These are phyloP conservation scores for Triplophysa siluroides DNA, from an alignment of 2,113 vertebrate genomes.

Conservation along the genomic window DNA sequence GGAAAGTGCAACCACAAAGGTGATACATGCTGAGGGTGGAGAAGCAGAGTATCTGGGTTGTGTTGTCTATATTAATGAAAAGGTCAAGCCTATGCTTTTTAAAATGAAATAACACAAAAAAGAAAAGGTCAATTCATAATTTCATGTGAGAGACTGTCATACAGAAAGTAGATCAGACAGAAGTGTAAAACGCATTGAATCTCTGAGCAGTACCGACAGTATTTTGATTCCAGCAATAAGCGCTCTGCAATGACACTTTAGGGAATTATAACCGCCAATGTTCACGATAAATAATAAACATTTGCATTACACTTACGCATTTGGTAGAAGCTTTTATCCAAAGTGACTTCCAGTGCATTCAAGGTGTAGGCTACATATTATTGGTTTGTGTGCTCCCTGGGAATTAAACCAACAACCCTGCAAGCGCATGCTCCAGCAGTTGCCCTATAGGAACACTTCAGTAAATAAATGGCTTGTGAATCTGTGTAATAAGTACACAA, in stretches of 20 bases:
- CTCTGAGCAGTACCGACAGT: not conserved
- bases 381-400: no score
- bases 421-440: no score
- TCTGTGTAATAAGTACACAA: no score
- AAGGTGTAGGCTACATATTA: no score
- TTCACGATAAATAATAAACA: not conserved
- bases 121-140: constrained; percentile 45
- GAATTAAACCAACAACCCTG: no score
- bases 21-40: no score
- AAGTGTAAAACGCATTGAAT: constrained; percentile 18
- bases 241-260: not conserved
- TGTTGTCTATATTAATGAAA: constrained; percentile 14
- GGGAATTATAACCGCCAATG: not conserved
- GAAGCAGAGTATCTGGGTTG: not conserved
- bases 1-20: no score
- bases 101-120: constrained; percentile 29
- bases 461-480: no score
- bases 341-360: no score
- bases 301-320: no score
- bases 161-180: constrained; percentile 4
- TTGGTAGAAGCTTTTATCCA: no score
- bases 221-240: not conserved
- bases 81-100: constrained; percentile 41
- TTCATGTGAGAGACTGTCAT: constrained; percentile 17
- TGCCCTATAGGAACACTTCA: no score